A percentile compares a stretch with the other conserved stretches of the same genome.
phyloP scores from a whole-genome alignment of 2,797 vertebrate genomes.

The Amphiprion clarkii region DNA sequence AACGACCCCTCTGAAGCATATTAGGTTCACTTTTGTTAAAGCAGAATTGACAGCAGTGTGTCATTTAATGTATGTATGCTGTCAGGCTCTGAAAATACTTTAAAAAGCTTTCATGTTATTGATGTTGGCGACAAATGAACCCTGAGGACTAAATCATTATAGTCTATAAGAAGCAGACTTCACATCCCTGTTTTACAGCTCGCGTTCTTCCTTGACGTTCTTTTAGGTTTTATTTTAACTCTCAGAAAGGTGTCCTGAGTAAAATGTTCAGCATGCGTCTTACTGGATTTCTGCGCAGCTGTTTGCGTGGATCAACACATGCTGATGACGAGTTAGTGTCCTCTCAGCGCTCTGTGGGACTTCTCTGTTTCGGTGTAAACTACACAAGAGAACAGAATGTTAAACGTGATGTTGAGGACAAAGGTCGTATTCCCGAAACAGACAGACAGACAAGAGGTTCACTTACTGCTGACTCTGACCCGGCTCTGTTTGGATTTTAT shows the following conservation, averaged over 20 bases:
- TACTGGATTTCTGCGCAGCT: constrained; percentile 52
- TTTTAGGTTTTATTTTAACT: constrained; percentile 38
- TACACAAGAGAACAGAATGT: neutral
- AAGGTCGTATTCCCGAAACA: constrained; percentile 15
- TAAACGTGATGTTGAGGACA: constrained; percentile 27
- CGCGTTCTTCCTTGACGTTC: constrained; percentile 7
- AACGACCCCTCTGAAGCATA: constrained; percentile 12
- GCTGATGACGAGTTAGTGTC: constrained; percentile 26
- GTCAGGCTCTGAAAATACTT: constrained; percentile 17
- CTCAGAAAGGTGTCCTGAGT: constrained; percentile 23
- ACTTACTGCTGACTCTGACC: constrained; percentile 14
- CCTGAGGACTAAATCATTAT: neutral
- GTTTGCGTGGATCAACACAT: constrained; percentile 51
- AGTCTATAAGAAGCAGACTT: constrained; percentile 2
- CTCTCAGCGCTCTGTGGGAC: constrained; percentile 27
- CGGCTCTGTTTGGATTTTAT: constrained; percentile 2
- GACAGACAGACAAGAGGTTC: constrained; percentile 2
- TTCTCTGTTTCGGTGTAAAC: constrained; percentile 40
- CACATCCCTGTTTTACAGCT: neutral
- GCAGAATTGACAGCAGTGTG: constrained; percentile 25
- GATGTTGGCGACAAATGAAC: neutral
- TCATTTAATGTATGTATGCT: constrained; percentile 9
- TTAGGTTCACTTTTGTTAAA: constrained; percentile 35
- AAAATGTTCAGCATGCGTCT: constrained; percentile 26
- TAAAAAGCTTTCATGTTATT: constrained; percentile 23